Evolutionary conservation across 2,113 vertebrate genomes (phyloP).

Genomic region (Oryzias woworae): DNA sequence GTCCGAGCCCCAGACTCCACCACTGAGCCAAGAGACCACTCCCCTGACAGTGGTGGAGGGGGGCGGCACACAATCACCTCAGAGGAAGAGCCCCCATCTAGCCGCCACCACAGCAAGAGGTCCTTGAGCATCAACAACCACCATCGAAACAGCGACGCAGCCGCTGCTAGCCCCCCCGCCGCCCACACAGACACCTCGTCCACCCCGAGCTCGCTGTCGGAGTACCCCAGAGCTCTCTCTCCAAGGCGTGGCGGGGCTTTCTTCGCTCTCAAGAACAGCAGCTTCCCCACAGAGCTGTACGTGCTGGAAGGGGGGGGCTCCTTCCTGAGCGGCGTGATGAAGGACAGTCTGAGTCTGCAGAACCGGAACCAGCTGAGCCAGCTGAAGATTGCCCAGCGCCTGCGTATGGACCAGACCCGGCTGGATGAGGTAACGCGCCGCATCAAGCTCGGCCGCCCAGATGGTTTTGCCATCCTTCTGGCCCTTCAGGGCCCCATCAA

Average conservation of each 20-base stretch:
- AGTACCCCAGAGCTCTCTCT: conserved; percentile 87
- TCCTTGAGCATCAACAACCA: conserved; percentile 78
- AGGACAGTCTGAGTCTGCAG: conserved; percentile 74
- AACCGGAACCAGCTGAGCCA: conserved; percentile 82
- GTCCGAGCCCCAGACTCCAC: conserved; percentile 85
- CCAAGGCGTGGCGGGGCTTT: conserved; percentile 92
- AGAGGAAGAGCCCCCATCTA: conserved; percentile 57
- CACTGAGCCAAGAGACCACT: conserved; percentile 80
- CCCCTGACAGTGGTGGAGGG: conserved; percentile 69
- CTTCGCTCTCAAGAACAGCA: conserved; percentile 97
- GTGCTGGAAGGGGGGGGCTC: conserved; percentile 89
- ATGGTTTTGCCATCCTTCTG: conserved; percentile 90
- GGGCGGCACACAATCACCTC: conserved; percentile 36
- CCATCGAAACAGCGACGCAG: conserved; percentile 78
- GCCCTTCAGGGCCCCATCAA: conserved; percentile 87
- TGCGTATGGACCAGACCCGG: conserved; percentile 95
- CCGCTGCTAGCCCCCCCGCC: conserved; percentile 37
- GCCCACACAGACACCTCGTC: conserved; percentile 69
- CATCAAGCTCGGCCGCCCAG: conserved; percentile 89
- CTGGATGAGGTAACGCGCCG: conserved; percentile 94
- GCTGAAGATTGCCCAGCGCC: conserved; percentile 97
- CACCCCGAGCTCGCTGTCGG: conserved; percentile 83
- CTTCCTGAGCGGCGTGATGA: conserved; percentile 85
- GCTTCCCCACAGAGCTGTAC: conserved; percentile 94
- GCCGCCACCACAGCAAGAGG: conserved; percentile 75